Evolutionary conservation across 1,140 invertebrate genomes (phyloP).

Genomic region (Drosophila trapezifrons): DNA sequence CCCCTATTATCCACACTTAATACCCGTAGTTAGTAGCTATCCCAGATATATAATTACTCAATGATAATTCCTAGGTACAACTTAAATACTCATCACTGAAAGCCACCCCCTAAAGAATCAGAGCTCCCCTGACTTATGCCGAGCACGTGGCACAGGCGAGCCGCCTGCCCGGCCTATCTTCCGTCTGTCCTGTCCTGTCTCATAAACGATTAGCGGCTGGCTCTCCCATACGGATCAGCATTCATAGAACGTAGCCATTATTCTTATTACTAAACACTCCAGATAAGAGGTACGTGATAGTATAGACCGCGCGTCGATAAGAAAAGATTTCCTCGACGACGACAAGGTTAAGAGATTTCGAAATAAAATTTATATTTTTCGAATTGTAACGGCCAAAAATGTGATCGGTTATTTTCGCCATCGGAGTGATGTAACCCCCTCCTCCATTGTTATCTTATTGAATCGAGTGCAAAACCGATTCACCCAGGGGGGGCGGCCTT

Average conservation of each 20-base stretch:
- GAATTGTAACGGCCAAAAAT: slow-evolving; percentile 28
- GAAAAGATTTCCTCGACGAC: slow-evolving; percentile 25
- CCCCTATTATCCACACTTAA: neutral
- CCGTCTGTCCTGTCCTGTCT: slow-evolving; percentile 18
- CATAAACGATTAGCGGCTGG: slow-evolving; percentile 22
- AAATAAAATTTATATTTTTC: slow-evolving; percentile 1
- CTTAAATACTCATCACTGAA: neutral
- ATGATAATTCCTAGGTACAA: slow-evolving; percentile 17
- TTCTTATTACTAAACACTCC: slow-evolving; percentile 28
- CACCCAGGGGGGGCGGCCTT: slow-evolving; percentile 25
- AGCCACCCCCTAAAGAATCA: slow-evolving; percentile 23
- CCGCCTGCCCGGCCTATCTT: slow-evolving; percentile 21
- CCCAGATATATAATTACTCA: neutral
- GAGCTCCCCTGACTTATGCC: slow-evolving; percentile 15
- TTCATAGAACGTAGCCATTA: slow-evolving; percentile 13
- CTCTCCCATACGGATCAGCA: slow-evolving; percentile 45
- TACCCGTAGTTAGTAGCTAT: neutral
- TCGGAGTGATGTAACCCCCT: slow-evolving; percentile 30
- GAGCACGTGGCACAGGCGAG: slow-evolving; percentile 35
- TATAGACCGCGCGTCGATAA: slow-evolving; percentile 33
- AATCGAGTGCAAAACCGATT: slow-evolving; percentile 31
- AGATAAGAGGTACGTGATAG: slow-evolving; percentile 53
- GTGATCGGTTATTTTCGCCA: slow-evolving; percentile 7
- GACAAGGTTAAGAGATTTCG: slow-evolving; percentile 11
- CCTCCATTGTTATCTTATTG: slow-evolving; percentile 31